Conservation (phyloP, 2,888 invertebrate species). For the Thumatha senex region DNA sequence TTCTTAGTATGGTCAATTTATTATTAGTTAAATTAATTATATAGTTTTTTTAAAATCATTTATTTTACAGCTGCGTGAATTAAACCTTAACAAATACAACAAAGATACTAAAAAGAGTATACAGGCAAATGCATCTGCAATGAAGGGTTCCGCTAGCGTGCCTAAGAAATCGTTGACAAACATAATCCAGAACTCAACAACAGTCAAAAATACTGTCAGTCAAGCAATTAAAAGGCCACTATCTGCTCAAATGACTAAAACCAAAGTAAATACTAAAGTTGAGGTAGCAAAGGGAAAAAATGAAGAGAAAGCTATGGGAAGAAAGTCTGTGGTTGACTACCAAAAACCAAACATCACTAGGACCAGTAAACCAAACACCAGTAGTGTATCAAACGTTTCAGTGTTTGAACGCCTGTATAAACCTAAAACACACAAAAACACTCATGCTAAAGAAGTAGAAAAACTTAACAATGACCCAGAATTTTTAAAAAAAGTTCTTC, state of each 20-base stretch:
- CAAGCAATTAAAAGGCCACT: neutral
- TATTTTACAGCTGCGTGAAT: conserved; percentile 58
- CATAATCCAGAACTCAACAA: neutral
- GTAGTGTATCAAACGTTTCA: conserved; percentile 40
- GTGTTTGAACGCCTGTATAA: conserved; percentile 73
- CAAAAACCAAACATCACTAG: conserved; percentile 22
- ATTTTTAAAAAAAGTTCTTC: conserved; percentile 56
- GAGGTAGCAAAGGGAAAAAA: neutral
- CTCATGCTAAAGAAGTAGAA: conserved; percentile 34
- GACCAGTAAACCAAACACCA: conserved; percentile 14
- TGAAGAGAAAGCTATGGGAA: neutral
- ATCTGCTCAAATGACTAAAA: neutral
- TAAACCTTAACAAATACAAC: conserved; percentile 67
- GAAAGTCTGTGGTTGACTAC: conserved; percentile 15
- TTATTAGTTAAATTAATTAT: neutral
- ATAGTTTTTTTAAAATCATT: neutral
- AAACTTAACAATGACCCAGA: conserved; percentile 55
- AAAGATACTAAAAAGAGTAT: conserved; percentile 36
- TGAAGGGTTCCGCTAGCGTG: conserved; percentile 14
- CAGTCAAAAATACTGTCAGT: neutral
- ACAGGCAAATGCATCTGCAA: conserved; percentile 14
- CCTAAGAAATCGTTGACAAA: neutral
- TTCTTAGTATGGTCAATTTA: too few species aligned
- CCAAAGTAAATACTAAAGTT: neutral
- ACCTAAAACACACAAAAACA: conserved; percentile 49